phyloP scores from a whole-genome alignment of 2,888 invertebrate genomes.

The Cantharis rustica region DNA sequence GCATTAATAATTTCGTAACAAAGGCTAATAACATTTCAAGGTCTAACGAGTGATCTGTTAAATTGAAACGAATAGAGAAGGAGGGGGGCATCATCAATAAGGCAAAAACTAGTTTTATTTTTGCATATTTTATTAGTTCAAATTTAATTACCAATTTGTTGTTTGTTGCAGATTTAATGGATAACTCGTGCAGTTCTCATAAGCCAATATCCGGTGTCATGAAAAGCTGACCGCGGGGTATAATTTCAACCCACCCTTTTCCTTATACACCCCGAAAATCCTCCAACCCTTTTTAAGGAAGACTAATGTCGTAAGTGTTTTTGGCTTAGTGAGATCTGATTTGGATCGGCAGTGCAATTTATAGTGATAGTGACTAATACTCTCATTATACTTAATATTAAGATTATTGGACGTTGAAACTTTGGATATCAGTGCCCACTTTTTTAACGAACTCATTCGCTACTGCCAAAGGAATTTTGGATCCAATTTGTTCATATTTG shows the following conservation, averaged over 20 bases:
- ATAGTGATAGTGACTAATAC: background rate
- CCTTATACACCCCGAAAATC: slow-evolving; percentile 9
- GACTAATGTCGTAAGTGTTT: slow-evolving; percentile 14
- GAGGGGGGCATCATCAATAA: background rate
- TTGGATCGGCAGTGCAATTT: slow-evolving; percentile 9
- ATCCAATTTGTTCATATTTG: slow-evolving; percentile 5
- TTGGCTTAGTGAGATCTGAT: slow-evolving; percentile 16
- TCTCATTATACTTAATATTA: slow-evolving; percentile 14
- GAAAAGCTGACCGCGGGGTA: slow-evolving; percentile 27
- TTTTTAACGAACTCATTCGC: slow-evolving; percentile 1
- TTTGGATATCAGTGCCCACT: background rate
- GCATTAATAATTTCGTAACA: slow-evolving; percentile 13
- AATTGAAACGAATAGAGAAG: slow-evolving; percentile 7
- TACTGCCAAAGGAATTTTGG: background rate
- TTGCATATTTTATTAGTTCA: background rate
- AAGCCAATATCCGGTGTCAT: slow-evolving; percentile 15
- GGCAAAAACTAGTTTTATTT: background rate
- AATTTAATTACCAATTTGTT: slow-evolving; percentile 7
- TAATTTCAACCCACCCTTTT: slow-evolving; percentile 17
- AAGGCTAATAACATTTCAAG: slow-evolving; percentile 25
- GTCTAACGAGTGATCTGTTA: slow-evolving; percentile 14
- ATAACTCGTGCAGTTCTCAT: slow-evolving; percentile 17
- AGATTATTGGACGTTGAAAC: slow-evolving; percentile 9
- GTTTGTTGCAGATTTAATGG: slow-evolving; percentile 23
- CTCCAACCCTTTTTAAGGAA: slow-evolving; percentile 10